A percentile compares a stretch with the other conserved stretches of the same genome.
These are phyloP conservation scores for Achroia grisella DNA, from an alignment of 1,140 invertebrate genomes.

Conservation along the genomic window DNA sequence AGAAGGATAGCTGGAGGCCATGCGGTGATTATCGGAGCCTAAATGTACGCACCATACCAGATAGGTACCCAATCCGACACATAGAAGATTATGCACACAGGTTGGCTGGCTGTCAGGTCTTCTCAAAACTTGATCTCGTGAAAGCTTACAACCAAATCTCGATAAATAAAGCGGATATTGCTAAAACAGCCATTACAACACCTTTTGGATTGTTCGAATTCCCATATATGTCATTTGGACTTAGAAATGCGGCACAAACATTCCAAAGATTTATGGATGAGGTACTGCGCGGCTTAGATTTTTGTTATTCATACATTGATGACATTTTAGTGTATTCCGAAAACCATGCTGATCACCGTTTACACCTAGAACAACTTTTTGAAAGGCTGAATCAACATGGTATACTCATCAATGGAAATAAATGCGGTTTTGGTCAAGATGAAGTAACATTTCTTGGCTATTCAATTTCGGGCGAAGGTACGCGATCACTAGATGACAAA, in stretches of 20 bases:
- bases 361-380: not conserved
- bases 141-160: slow-evolving; percentile 5
- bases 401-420: not conserved
- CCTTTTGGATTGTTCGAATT: slow-evolving; percentile 40
- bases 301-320: not conserved
- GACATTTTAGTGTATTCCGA: not conserved
- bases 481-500: too few relatives aligned
- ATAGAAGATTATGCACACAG: slow-evolving; percentile 17
- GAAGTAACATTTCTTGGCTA: too few relatives aligned
- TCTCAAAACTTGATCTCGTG: slow-evolving; percentile 3
- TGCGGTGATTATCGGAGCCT: slow-evolving; percentile 6
- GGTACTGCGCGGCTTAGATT: not conserved
- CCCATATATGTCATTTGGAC: slow-evolving; percentile 27
- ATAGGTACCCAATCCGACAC: slow-evolving; percentile 10
- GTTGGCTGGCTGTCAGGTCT: not conserved
- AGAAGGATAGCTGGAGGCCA: slow-evolving; percentile 5
- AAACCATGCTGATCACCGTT: not conserved
- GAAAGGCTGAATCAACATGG: not conserved
- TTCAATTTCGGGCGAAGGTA: too few relatives aligned
- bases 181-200: slow-evolving; percentile 50
- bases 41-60: slow-evolving; percentile 2
- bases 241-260: slow-evolving; percentile 21
- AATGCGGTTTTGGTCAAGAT: not conserved
- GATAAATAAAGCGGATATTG: not conserved
- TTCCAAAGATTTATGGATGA: slow-evolving; percentile 4